Percentiles rank a stretch among this genome's conserved stretches.
Evolutionary conservation across 2,113 vertebrate species (phyloP).

Genomic region (Ammodytes marinus): DNA sequence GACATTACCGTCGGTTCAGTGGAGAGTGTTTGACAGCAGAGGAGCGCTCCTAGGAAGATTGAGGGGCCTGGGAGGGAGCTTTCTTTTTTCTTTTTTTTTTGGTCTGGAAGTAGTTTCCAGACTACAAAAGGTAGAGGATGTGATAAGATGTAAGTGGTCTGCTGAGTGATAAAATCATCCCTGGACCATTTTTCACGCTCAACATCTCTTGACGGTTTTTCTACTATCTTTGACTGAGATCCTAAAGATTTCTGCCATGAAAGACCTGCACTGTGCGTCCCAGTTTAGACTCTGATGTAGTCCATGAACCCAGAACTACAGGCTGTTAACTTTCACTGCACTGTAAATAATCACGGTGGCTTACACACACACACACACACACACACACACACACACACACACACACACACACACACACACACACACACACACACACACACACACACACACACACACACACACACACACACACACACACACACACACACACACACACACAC

Average conservation of each 20-base stretch:
- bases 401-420: no score
- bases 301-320: slow-evolving; percentile 24
- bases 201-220: slow-evolving; percentile 25
- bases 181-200: slow-evolving; percentile 18
- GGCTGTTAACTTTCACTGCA: slow-evolving; percentile 55
- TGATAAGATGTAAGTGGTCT: slow-evolving; percentile 40
- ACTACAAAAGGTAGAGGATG: slow-evolving; percentile 47
- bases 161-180: slow-evolving; percentile 34
- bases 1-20: slow-evolving; percentile 57
- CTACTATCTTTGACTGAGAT: slow-evolving; percentile 28
- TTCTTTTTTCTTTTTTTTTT: slow-evolving; percentile 13
- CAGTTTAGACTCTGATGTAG: slow-evolving; percentile 17
- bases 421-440: no score
- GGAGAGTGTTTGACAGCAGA: slow-evolving; percentile 46
- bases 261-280: slow-evolving; percentile 26
- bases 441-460: no score
- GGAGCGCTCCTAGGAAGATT: slow-evolving; percentile 27
- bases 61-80: not conserved
- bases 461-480: no score
- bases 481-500: no score
- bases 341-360: slow-evolving; percentile 63
- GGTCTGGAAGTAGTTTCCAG: slow-evolving; percentile 53
- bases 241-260: slow-evolving; percentile 17
- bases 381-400: no score
- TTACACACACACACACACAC: slow-evolving; percentile 39